phyloP scores from a whole-genome alignment of 2,888 invertebrate genomes.

The Auanema freiburgensis region DNA sequence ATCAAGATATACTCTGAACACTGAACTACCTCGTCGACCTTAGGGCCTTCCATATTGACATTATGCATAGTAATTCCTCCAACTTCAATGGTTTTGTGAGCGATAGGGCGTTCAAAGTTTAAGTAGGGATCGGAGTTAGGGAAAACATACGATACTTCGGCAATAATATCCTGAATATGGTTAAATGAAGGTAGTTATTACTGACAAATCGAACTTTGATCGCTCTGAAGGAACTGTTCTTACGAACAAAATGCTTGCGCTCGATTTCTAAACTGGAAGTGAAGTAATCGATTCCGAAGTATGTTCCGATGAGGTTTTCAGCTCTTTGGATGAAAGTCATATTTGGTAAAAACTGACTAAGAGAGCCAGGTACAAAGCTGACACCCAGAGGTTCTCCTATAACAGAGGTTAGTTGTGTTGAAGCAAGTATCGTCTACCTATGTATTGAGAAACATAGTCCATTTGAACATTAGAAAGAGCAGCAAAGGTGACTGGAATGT shows the following conservation, averaged over 20 bases:
- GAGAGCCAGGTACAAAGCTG: conserved; percentile 1
- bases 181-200: too few relatives aligned
- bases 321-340: not conserved
- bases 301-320: not conserved
- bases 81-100: conserved; percentile 31
- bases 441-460: conserved; percentile 9
- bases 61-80: conserved; percentile 31
- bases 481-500: conserved; percentile 6
- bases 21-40: too few relatives aligned
- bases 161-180: conserved; percentile 21
- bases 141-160: conserved; percentile 24
- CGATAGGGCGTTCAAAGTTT: conserved; percentile 27
- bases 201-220: too few relatives aligned
- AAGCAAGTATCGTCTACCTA: conserved; percentile 9
- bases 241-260: too few relatives aligned
- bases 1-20: too few relatives aligned
- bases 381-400: conserved; percentile 7
- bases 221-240: too few relatives aligned
- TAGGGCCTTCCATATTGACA: too few relatives aligned
- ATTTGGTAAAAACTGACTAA: too few relatives aligned
- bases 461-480: conserved; percentile 10
- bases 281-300: too few relatives aligned
- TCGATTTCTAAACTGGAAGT: too few relatives aligned
- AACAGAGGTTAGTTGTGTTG: conserved; percentile 3
- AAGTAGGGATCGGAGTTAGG: conserved; percentile 33